Evolutionary conservation across 2,888 invertebrate species (phyloP).

Genomic region (Fissipunctia ypsillon): DNA sequence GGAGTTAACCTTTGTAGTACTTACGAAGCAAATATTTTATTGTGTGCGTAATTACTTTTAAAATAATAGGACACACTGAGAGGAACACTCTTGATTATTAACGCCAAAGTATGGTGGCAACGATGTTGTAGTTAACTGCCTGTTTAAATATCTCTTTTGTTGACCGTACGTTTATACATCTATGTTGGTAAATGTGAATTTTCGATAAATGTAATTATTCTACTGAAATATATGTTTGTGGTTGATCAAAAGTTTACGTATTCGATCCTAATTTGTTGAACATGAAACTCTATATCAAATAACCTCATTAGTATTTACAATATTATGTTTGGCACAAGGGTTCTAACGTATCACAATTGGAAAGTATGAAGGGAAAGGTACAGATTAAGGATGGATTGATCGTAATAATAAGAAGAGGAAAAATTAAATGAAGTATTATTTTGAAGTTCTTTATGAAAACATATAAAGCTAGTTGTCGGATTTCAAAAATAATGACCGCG

Average conservation of each 20-base stretch:
- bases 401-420: neutral
- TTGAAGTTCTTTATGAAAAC: neutral
- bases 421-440: neutral
- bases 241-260: slow-evolving; percentile 41
- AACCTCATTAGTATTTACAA: slow-evolving; percentile 67
- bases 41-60: neutral
- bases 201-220: slow-evolving; percentile 39
- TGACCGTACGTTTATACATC: slow-evolving; percentile 19
- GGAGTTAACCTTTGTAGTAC: neutral
- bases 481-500: neutral
- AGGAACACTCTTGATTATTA: neutral
- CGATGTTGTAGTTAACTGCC: neutral
- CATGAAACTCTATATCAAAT: slow-evolving; percentile 64
- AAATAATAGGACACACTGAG: neutral
- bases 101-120: neutral
- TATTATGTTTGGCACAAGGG: slow-evolving; percentile 73
- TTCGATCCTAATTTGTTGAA: slow-evolving; percentile 55
- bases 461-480: neutral
- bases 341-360: slow-evolving; percentile 72
- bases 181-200: slow-evolving; percentile 21
- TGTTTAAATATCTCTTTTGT: slow-evolving; percentile 7
- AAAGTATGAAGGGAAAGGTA: slow-evolving; percentile 65
- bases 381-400: neutral
- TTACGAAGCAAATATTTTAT: slow-evolving; percentile 2
- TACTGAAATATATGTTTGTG: slow-evolving; percentile 48